A percentile compares a stretch with the other conserved stretches of the same genome.
Evolutionary conservation across 2,888 invertebrate species (phyloP).

Genomic region (Andrena bucephala): DNA sequence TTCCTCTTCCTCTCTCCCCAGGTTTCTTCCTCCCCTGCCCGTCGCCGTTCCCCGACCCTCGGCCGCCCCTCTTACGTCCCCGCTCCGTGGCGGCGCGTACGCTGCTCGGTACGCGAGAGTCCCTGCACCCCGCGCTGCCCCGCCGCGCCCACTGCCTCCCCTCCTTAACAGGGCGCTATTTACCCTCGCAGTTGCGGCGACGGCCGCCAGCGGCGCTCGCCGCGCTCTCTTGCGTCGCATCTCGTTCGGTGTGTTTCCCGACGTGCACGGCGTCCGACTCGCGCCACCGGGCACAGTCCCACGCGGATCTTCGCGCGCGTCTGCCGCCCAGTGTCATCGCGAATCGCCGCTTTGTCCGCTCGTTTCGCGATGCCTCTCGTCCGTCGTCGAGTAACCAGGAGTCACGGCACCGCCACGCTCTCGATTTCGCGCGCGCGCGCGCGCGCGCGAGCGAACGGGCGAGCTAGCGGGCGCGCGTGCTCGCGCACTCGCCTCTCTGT

Average conservation of each 20-base stretch:
- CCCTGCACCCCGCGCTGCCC: constrained; percentile 37
- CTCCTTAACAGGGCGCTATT: constrained; percentile 67
- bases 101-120: constrained; percentile 55
- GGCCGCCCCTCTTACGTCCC: constrained; percentile 8
- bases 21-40: constrained; percentile 34
- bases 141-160: constrained; percentile 35
- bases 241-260: constrained; percentile 53
- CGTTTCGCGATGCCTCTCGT: constrained; percentile 1
- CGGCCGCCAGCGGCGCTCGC: constrained; percentile 61
- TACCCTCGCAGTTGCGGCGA: constrained; percentile 70
- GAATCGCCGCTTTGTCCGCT: constrained; percentile 39
- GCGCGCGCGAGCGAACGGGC: not conserved
- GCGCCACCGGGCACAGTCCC: constrained; percentile 78
- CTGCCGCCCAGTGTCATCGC: constrained; percentile 50
- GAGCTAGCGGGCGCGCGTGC: too few species aligned
- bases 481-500: too few species aligned
- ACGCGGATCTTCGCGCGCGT: constrained; percentile 77
- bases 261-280: constrained; percentile 62
- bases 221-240: constrained; percentile 64
- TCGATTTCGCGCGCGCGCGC: constrained; percentile 2
- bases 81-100: constrained; percentile 23
- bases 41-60: constrained; percentile 28
- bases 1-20: constrained; percentile 38
- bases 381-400: not conserved
- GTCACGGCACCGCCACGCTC: not conserved